Conservation (phyloP, 2,113 vertebrate species). For the Tragelaphus buxtoni region DNA sequence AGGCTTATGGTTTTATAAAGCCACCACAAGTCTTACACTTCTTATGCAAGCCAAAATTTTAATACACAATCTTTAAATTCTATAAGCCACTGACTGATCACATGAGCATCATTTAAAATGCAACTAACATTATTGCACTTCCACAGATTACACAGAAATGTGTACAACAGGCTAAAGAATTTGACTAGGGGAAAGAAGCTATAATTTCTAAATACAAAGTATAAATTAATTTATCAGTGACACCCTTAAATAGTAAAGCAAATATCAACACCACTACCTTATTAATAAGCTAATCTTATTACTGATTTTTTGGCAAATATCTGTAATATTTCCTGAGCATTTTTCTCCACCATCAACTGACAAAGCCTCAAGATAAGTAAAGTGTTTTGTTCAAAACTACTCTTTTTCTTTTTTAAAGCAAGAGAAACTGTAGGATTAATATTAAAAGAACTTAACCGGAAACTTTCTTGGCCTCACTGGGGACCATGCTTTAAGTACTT, state of each 20-base stretch:
- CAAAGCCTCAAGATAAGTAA: conserved; percentile 71
- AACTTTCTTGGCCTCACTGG: conserved; percentile 85
- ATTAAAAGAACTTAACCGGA: conserved; percentile 78
- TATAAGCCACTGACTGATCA: conserved; percentile 64
- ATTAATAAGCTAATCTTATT: conserved; percentile 77
- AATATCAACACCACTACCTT: conserved; percentile 69
- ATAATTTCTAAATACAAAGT: conserved; percentile 60
- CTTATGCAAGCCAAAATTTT: conserved; percentile 64
- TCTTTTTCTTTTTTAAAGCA: conserved; percentile 56
- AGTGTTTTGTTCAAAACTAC: conserved; percentile 58
- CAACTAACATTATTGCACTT: conserved; percentile 81
- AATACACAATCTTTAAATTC: conserved; percentile 67
- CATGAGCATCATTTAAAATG: conserved; percentile 74
- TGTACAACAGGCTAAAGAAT: conserved; percentile 75
- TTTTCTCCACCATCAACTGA: conserved; percentile 71
- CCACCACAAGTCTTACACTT: conserved; percentile 54
- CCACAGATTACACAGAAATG: conserved; percentile 73
- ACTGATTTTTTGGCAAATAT: conserved; percentile 83
- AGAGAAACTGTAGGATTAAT: conserved; percentile 65
- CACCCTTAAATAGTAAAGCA: conserved; percentile 77
- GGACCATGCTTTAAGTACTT: conserved; percentile 87
- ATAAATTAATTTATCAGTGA: conserved; percentile 73
- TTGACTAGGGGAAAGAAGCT: conserved; percentile 72
- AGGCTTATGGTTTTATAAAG: conserved; percentile 18
- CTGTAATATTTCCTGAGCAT: conserved; percentile 82